Base-by-base conservation (phyloP, 2,888 invertebrate species). In the Sarcophaga carnaria region DNA sequence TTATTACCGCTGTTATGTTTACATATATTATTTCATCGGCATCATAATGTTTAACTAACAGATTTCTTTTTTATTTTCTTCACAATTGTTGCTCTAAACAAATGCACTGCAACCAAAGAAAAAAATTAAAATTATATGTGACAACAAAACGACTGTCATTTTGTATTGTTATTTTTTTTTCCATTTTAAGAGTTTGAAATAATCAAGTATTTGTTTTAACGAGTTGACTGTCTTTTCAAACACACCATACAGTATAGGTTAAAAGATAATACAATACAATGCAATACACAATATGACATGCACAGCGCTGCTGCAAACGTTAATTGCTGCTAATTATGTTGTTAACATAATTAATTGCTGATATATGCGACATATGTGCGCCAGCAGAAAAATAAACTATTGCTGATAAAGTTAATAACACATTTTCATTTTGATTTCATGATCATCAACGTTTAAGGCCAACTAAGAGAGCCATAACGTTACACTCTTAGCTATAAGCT, bases 251-350 rank as follows among this genome's bases (percentile, higher is more conserved):
- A 17, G 22, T 14, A 20, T 20, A 45, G 20, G n/a, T 2, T 5
- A 49, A 25, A 20, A 70, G 49, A 14, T 8, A 71, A 25, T 4
- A n/a, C 6, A 4, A 37, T 11, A 69, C 25, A 47, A 80, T 64
- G 20, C n/a, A 66, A 72, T 47, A 54, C 54, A 14, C 54, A 17
- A 14, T 14, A 54, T 54, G 17, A 12, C 54, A 54, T 17, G 17
- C 54, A 54, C 17, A 54, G 54, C 4, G 12, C 54, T 54, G 54
- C 17, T 54, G 17, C 2, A 54, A 14, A 54, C 17, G 10, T 37
- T 79, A 77, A 77, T 79, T 82, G 79, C 6, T 25, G 54, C 25
- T 77, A 80, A 77, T 83, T 72, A 83, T 27, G 76, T 86, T 76
- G 67, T 72, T 76, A 71, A 83, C 80, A 83, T 25, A 67, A 17